Conservation (phyloP, 2,797 vertebrate species). For the Odontamblyopus rebecca region DNA sequence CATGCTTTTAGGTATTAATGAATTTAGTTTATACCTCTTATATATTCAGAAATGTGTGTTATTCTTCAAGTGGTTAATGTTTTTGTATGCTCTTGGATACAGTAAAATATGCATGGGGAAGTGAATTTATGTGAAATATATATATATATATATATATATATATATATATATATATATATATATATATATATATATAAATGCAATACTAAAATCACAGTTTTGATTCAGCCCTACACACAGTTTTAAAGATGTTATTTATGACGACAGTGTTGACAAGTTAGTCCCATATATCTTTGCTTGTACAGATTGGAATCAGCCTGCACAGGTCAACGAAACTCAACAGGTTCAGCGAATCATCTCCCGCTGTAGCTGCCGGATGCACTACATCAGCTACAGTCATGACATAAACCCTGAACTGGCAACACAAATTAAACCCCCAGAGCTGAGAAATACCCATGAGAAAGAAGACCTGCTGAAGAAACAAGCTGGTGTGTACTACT, state of each 20-base stretch:
- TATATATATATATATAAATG: too few relatives aligned
- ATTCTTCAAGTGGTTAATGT: too few relatives aligned
- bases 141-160: too few relatives aligned
- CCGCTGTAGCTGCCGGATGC: conserved; percentile 97
- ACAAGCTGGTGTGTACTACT: conserved; percentile 84
- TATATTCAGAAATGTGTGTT: too few relatives aligned
- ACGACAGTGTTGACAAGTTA: background rate
- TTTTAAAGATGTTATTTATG: background rate
- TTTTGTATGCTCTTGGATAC: too few relatives aligned
- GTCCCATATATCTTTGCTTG: background rate
- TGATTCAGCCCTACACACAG: too few relatives aligned
- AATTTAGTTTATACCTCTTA: too few relatives aligned
- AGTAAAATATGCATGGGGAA: too few relatives aligned
- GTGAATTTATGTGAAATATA: too few relatives aligned
- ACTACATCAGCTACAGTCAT: conserved; percentile 98
- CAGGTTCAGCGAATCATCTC: conserved; percentile 98
- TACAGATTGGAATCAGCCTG: conserved; percentile 95
- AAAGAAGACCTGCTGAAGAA: conserved; percentile 98
- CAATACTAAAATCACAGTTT: too few relatives aligned
- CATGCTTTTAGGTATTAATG: background rate
- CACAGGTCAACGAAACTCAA: conserved; percentile 90
- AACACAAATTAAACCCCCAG: conserved; percentile 94
- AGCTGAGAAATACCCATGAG: conserved; percentile 85
- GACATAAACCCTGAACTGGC: conserved; percentile 95
- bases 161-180: too few relatives aligned